Evolutionary conservation across 2,888 invertebrate genomes (phyloP).

Genomic region (Herminia tarsipennalis): DNA sequence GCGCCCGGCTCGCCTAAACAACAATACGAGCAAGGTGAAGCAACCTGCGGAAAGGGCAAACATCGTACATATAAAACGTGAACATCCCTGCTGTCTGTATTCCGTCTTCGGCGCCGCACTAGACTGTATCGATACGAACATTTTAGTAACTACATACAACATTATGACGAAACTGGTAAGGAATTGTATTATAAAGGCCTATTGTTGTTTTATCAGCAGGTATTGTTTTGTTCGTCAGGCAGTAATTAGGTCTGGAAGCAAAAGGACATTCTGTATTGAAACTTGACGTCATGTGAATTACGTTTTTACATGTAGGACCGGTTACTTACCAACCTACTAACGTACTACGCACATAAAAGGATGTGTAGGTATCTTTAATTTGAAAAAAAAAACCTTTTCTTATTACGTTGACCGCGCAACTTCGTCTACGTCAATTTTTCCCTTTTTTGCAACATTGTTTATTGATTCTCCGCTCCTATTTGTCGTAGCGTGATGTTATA

Average conservation of each 20-base stretch:
- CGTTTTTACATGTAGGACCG: too few species aligned
- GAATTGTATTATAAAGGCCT: slow-evolving; percentile 30
- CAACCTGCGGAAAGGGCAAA: slow-evolving; percentile 79
- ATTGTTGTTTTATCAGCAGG: slow-evolving; percentile 27
- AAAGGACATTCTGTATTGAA: not conserved
- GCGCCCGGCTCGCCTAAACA: slow-evolving; percentile 58
- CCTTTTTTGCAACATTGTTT: too few species aligned
- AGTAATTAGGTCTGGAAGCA: not conserved
- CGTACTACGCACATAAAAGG: too few species aligned
- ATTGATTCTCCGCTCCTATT: too few species aligned
- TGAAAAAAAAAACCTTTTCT: too few species aligned
- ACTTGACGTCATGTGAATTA: not conserved
- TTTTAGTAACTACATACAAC: slow-evolving; percentile 30
- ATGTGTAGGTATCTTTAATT: too few species aligned
- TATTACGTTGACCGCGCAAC: too few species aligned
- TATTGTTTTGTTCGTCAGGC: slow-evolving; percentile 9
- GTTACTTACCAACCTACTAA: too few species aligned
- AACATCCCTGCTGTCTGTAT: slow-evolving; percentile 72
- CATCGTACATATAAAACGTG: slow-evolving; percentile 76
- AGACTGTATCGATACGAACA: slow-evolving; percentile 57
- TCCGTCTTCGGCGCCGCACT: slow-evolving; percentile 56
- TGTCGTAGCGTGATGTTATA: too few species aligned
- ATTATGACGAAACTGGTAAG: slow-evolving; percentile 75
- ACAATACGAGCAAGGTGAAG: slow-evolving; percentile 80
- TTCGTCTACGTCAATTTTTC: too few species aligned